Percentiles rank a stretch among this genome's conserved stretches.
phyloP scores from a whole-genome alignment of 1,140 invertebrate species.

The Panagrolaimus sp. region DNA sequence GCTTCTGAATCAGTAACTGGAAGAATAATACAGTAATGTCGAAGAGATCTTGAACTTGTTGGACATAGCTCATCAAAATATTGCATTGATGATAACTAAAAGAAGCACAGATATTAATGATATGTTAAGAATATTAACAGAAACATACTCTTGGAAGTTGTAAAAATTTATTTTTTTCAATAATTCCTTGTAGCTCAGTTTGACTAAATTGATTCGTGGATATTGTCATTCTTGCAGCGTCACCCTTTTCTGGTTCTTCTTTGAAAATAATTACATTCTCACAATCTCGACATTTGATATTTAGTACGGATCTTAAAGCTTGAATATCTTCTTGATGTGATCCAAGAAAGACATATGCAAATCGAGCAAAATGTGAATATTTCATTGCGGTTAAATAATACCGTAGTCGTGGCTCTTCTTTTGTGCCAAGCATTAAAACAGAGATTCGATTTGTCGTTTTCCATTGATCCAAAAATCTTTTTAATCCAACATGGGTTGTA shows the following conservation, averaged over 20 bases:
- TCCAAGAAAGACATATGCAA: conserved; percentile 45
- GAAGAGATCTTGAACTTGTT: conserved; percentile 36
- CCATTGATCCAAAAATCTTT: conserved; percentile 51
- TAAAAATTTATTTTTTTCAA: conserved; percentile 45
- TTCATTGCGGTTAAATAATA: conserved; percentile 52
- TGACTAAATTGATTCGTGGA: conserved; percentile 30
- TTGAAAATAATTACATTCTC: conserved; percentile 54
- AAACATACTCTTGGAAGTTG: conserved; percentile 36
- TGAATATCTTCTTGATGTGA: conserved; percentile 22
- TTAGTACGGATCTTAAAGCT: conserved; percentile 41
- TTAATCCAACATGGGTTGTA: conserved; percentile 31
- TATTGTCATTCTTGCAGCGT: conserved; percentile 11
- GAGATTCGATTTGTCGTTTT: conserved; percentile 49
- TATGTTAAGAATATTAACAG: background rate
- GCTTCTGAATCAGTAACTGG: conserved; percentile 31
- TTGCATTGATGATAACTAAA: conserved; percentile 44
- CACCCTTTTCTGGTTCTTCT: conserved; percentile 42
- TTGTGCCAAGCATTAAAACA: conserved; percentile 42
- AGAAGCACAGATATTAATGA: too few relatives aligned
- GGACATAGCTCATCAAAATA: conserved; percentile 50
- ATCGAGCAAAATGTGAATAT: conserved; percentile 48
- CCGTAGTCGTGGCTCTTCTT: conserved; percentile 41
- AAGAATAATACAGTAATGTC: conserved; percentile 46
- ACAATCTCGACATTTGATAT: conserved; percentile 42
- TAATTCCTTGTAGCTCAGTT: conserved; percentile 35